Conservation (phyloP, 2,797 vertebrate species). For the Falco naumanni region DNA sequence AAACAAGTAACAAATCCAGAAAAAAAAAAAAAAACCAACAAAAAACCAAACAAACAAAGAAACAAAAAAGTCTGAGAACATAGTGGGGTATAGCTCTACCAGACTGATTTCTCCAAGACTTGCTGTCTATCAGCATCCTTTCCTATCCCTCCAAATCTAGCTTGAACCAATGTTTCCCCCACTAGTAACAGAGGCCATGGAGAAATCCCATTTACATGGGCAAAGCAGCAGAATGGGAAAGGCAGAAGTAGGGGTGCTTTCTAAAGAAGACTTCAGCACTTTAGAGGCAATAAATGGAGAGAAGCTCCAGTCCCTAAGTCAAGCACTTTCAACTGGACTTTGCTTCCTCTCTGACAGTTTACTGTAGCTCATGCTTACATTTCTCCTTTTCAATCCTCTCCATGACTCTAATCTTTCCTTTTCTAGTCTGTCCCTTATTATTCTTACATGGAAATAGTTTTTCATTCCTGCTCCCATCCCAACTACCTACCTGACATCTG, state of each 20-base stretch:
- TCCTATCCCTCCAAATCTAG: neutral
- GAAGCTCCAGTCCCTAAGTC: neutral
- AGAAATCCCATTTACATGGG: neutral
- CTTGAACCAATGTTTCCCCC: fast-evolving
- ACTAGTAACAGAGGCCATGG: neutral
- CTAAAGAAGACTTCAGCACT: neutral
- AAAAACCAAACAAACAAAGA: neutral
- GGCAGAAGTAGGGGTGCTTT: neutral
- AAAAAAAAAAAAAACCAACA: neutral
- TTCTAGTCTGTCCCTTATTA: neutral
- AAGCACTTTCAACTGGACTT: neutral
- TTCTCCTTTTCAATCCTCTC: neutral
- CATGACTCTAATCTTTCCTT: neutral
- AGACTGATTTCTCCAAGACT: neutral
- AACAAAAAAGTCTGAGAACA: neutral
- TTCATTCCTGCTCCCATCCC: neutral
- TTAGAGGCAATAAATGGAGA: neutral
- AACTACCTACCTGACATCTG: neutral
- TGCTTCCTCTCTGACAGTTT: neutral
- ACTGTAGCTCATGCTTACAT: neutral
- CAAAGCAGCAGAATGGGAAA: neutral
- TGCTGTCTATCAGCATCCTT: neutral
- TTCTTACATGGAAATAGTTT: neutral
- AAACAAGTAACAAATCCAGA: neutral
- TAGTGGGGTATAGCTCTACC: neutral